Evolutionary conservation across 2,113 vertebrate genomes (phyloP).

Genomic region (Bos indicus): DNA sequence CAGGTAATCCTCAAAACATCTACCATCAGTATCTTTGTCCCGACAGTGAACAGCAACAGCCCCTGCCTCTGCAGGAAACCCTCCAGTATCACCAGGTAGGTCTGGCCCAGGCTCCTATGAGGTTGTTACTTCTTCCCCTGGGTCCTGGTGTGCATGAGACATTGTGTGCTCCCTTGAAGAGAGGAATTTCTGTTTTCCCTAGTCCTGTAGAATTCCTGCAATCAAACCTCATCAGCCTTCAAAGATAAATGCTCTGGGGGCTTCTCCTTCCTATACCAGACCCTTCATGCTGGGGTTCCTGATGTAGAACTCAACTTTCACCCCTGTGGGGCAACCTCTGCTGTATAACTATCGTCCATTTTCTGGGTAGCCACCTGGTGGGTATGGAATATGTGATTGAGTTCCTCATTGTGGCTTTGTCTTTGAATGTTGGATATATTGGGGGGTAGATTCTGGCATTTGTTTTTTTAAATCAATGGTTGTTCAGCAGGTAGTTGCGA

Average conservation of each 20-base stretch:
- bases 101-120: not conserved
- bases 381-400: not conserved
- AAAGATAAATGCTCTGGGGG: not conserved
- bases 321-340: not conserved
- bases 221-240: not conserved
- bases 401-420: not conserved
- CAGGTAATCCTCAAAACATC: not conserved
- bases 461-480: not conserved
- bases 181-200: not conserved
- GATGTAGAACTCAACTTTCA: not conserved
- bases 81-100: not conserved
- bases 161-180: not conserved
- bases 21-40: not conserved
- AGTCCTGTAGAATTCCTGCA: not conserved
- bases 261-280: not conserved
- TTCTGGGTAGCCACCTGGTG: not conserved
- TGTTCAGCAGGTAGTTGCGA: not conserved
- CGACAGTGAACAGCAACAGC: fast-evolving
- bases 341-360: not conserved
- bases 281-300: not conserved
- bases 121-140: not conserved
- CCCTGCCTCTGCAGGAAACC: not conserved
- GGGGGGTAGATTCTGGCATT: not conserved
- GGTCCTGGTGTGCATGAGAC: not conserved
- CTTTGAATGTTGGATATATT: not conserved